Evolutionary conservation across 2,888 invertebrate species (phyloP), one percentile per base, ranked within the genome.

Genomic region (Brachypterus glaber): DNA sequence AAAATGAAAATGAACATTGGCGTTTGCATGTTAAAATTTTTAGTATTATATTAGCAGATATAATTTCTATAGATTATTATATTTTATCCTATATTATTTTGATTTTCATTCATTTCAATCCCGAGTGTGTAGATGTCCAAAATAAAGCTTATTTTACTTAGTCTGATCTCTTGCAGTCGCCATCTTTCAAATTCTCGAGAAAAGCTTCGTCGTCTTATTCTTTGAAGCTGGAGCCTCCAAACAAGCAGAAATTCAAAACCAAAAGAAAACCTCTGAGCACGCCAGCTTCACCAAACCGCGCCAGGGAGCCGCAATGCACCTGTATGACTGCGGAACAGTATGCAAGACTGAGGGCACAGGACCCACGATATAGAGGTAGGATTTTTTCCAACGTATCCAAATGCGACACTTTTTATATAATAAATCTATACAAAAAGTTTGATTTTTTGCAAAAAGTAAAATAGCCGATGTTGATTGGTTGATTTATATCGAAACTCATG

Each of bases 171-270:
- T 79, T 81, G 70, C 83, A 93, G 93, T 91, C 89, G 73, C 92
- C 91, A 66, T 88, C 91, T 71, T 93, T 91, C 81, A 92, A 92
- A 77, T 92, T 92, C 76, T 89, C 91, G 67, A 82, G 93, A 69
- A 95, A 95, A 77, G 91, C 92, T 61, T 90, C 92, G 55, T 92
- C 92, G 58, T 92, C 92, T 66, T 93, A 92, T 73, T 93, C 92
- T 62, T 78, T 95, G 66, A 89, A 89, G 73, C 73, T 91, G 72
- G 93, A 93, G 65, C 86, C 88, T 46, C 84, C 86, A 48, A 81
- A 75, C 66, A 87, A 86, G 72, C 83, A 84, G 68, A 87, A 87
- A 67, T 77, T 82, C 62, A 89, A 89, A 66, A 77, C 83, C 56
- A 87, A 88, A 67, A 78, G 90, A 70, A 90, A 89, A 73, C 89